phyloP scores from a whole-genome alignment of 2,797 vertebrate species.

The Eremophila alpestris region DNA sequence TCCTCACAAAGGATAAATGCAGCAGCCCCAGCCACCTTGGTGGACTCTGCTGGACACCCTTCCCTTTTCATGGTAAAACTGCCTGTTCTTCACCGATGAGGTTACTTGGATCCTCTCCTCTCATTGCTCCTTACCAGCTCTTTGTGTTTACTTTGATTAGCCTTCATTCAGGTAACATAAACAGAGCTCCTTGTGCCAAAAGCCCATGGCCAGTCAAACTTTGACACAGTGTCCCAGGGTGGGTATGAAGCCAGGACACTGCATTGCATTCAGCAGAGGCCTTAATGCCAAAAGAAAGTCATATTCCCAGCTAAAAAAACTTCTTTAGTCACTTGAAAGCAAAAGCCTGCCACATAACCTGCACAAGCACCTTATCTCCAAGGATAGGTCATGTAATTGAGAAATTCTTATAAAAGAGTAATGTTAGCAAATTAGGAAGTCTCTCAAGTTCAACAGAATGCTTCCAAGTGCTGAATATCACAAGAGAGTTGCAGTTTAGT shows the following conservation, averaged over 20 bases:
- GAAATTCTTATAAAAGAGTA: background rate
- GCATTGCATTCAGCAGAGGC: background rate
- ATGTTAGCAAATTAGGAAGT: background rate
- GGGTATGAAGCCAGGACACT: background rate
- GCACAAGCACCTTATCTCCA: background rate
- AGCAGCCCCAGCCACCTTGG: background rate
- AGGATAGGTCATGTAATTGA: background rate
- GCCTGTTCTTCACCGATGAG: background rate
- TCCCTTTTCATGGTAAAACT: background rate
- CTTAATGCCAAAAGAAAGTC: background rate
- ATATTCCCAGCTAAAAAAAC: background rate
- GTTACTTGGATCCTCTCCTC: background rate
- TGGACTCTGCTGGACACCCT: background rate
- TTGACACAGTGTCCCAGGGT: background rate
- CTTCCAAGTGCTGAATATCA: background rate
- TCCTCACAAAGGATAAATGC: background rate
- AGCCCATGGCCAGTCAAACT: accelerated
- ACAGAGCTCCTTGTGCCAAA: background rate
- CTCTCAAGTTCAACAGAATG: background rate
- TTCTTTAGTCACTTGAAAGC: background rate
- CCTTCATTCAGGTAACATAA: background rate
- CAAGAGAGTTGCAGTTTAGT: background rate
- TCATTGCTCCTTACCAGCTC: background rate
- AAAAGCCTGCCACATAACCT: background rate
- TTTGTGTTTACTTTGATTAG: background rate